phyloP scores from a whole-genome alignment of 2,888 invertebrate genomes.

The Tridacna gigas region DNA sequence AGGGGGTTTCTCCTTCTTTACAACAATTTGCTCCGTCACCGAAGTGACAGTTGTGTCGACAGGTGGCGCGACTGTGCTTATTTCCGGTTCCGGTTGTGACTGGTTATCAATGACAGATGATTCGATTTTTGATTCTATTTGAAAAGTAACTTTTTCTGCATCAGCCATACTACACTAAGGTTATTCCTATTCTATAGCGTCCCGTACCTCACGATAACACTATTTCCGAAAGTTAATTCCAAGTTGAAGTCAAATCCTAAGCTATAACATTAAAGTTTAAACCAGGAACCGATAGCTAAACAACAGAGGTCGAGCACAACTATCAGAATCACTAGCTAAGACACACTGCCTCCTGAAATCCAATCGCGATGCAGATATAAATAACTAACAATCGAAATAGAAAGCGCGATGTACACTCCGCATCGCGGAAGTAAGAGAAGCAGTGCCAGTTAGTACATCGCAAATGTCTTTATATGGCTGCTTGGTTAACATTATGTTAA shows the following conservation, averaged over 20 bases:
- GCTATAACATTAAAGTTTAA: neutral
- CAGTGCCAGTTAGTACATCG: neutral
- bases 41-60: conserved; percentile 61
- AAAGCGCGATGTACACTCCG: neutral
- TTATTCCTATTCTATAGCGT: conserved; percentile 12
- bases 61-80: conserved; percentile 56
- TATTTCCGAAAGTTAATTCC: conserved; percentile 25
- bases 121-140: conserved; percentile 19
- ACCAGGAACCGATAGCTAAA: conserved; percentile 4
- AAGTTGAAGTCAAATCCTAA: neutral
- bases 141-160: conserved; percentile 30
- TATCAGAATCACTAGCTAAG: conserved; percentile 10
- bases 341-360: conserved; percentile 1
- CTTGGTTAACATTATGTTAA: conserved; percentile 15
- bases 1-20: conserved; percentile 16
- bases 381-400: conserved; percentile 13
- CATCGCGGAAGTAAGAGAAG: conserved; percentile 11
- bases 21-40: conserved; percentile 43
- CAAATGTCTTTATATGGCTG: conserved; percentile 17
- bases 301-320: conserved; percentile 13
- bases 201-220: neutral
- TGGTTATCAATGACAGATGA: neutral
- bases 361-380: conserved; percentile 12
- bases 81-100: conserved; percentile 42
- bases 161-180: conserved; percentile 56